A percentile compares a stretch with the other conserved stretches of the same genome.
Conservation (phyloP, 2,113 vertebrate species). For the Halcyon malimbica region DNA sequence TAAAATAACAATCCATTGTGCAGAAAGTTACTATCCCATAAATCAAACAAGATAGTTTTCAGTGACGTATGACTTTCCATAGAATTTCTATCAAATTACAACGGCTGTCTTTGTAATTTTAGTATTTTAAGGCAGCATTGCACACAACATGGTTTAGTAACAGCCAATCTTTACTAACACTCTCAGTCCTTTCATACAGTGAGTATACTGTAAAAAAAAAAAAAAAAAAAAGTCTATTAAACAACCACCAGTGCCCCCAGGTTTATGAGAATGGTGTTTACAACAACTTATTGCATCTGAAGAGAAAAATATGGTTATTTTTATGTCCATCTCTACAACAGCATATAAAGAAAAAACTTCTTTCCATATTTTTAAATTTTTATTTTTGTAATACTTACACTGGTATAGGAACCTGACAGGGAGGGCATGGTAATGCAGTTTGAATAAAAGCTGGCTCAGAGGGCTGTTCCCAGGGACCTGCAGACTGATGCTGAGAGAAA, state of each 20-base stretch:
- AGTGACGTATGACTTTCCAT: too few relatives aligned
- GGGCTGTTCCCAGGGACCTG: conserved; percentile 92
- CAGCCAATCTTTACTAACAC: neutral
- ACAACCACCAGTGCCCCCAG: neutral
- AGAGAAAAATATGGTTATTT: neutral
- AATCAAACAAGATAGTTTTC: neutral
- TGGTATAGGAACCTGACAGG: conserved; percentile 86
- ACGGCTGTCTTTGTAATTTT: neutral
- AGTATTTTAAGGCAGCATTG: neutral
- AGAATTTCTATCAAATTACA: neutral
- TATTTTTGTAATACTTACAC: conserved; percentile 75
- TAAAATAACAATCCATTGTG: rapidly evolving
- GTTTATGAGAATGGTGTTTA: neutral
- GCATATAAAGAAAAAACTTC: neutral
- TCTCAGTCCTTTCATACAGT: neutral
- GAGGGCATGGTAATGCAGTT: conserved; percentile 87
- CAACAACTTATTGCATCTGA: neutral
- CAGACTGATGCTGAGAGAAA: conserved; percentile 80
- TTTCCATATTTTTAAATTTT: neutral
- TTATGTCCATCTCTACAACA: neutral
- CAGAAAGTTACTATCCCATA: neutral
- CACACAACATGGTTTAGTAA: neutral
- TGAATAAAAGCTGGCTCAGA: conserved; percentile 85
- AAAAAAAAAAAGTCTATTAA: neutral
- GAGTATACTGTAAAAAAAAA: neutral